These are phyloP conservation scores for Asteroscopus sphinx DNA, from an alignment of 2,888 invertebrate species.

Conservation along the genomic window DNA sequence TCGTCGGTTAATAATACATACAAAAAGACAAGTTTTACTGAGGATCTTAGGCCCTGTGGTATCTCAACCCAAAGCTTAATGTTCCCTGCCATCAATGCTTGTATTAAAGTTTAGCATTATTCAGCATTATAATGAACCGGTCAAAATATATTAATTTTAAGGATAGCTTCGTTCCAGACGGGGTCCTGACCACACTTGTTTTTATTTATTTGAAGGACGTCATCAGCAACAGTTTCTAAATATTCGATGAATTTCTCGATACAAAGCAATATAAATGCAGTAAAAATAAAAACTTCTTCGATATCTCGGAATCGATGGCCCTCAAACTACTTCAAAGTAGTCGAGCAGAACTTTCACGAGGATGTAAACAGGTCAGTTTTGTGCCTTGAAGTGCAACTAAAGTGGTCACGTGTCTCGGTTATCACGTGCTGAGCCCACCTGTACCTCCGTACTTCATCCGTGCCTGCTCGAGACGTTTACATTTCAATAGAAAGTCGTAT, in stretches of 20 bases:
- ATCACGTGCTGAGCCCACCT: slow-evolving; percentile 49
- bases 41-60: too few relatives aligned
- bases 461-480: slow-evolving; percentile 49
- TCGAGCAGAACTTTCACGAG: slow-evolving; percentile 38
- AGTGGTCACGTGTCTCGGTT: slow-evolving; percentile 49
- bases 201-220: too few relatives aligned
- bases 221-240: too few relatives aligned
- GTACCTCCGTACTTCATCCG: slow-evolving; percentile 17
- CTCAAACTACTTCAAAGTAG: slow-evolving; percentile 18
- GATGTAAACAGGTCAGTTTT: slow-evolving; percentile 36
- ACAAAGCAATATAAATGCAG: slow-evolving; percentile 5
- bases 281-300: slow-evolving; percentile 12
- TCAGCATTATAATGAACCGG: too few relatives aligned
- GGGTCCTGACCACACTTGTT: too few relatives aligned
- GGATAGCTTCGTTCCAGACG: too few relatives aligned
- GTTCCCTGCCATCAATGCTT: too few relatives aligned
- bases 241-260: neutral
- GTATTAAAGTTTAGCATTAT: too few relatives aligned
- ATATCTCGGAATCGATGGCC: slow-evolving; percentile 9
- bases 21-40: too few relatives aligned
- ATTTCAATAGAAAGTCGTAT: slow-evolving; percentile 32
- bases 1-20: too few relatives aligned
- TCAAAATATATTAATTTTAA: too few relatives aligned
- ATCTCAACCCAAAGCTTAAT: too few relatives aligned
- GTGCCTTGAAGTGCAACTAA: slow-evolving; percentile 54